phyloP scores from a whole-genome alignment of 2,113 vertebrate genomes.

The Phrynosoma platyrhinos region DNA sequence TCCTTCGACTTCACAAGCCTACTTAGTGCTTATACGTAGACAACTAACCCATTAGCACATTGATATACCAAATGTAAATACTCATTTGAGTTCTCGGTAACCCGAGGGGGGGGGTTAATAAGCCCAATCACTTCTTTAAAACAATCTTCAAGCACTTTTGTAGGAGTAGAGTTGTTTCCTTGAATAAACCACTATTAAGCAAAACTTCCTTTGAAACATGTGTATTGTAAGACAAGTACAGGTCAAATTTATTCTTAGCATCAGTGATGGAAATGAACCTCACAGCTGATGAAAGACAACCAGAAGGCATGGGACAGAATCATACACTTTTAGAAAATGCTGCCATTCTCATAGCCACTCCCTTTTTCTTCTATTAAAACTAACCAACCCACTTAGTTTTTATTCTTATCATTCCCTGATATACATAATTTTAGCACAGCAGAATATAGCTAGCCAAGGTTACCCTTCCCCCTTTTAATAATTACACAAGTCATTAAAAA shows the following conservation, averaged over 20 bases:
- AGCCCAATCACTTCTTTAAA: not conserved
- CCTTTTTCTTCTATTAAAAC: slow-evolving; percentile 69
- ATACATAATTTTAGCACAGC: slow-evolving; percentile 79
- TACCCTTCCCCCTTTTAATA: slow-evolving; percentile 67
- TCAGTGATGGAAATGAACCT: slow-evolving; percentile 47
- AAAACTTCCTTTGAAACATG: not conserved
- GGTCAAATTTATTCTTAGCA: slow-evolving; percentile 60
- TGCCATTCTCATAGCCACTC: slow-evolving; percentile 28
- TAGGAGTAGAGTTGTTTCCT: slow-evolving; percentile 31
- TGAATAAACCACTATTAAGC: slow-evolving; percentile 26
- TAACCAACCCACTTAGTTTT: slow-evolving; percentile 78
- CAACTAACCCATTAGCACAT: no score
- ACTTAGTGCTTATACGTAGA: no score
- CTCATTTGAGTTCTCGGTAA: no score
- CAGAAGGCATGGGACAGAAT: slow-evolving; percentile 49
- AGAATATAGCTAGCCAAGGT: slow-evolving; percentile 78
- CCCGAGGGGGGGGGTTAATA: not conserved
- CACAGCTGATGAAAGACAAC: slow-evolving; percentile 54
- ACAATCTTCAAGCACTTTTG: not conserved
- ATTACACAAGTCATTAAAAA: slow-evolving; percentile 78
- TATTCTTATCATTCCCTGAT: slow-evolving; percentile 78
- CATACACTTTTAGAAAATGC: slow-evolving; percentile 72
- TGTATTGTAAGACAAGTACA: slow-evolving; percentile 20
- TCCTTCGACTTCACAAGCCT: no score
- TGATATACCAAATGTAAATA: no score